Base-by-base conservation (phyloP, 2,888 invertebrate species). In the Auanema freiburgensis region DNA sequence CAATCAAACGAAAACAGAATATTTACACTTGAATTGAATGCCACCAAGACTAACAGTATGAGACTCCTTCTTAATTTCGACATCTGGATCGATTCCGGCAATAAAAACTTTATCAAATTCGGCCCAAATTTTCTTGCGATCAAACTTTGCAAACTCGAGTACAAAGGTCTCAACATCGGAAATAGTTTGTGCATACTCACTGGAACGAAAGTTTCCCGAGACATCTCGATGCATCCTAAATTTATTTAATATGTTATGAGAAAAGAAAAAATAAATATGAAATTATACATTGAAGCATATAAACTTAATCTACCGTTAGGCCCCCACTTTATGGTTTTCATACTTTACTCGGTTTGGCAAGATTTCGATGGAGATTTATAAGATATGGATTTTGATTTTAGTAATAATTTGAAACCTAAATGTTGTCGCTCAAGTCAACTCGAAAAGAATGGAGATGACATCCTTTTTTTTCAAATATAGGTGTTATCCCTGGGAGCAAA, bases 51-150 rank as follows among this genome's bases (percentile, higher is more conserved):
- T 62, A 42, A 62, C 49, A 61, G 58, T 62, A 46, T 60, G 62
- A 46, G 44, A 61, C 59, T 62, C 62, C 46, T 62, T 49, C 46
- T 49, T 62, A 24, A 62, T 49, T 14, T 46, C 10, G 59, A 62
- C 62, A 44, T 62, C 50, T 62, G 62, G 62, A 62, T 62, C 49
- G 62, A 18, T 62, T 62, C 57, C 62, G 62, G 62, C 43, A 60
- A 62, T 42, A 49, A 62, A 62, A n/a, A 41, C 12, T 57, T 58
- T 61, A 46, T 60, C 49, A 46, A n/a, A n/a, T n/a, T n/a, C n/a
- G n/a, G n/a, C n/a, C n/a, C n/a, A n/a, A n/a, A n/a, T n/a, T n/a
- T n/a, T n/a, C n/a, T n/a, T n/a, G n/a, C n/a, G n/a, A n/a, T n/a
- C n/a, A n/a, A n/a, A n/a, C n/a, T n/a, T n/a, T n/a, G n/a, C n/a